phyloP scores from a whole-genome alignment of 2,888 invertebrate species.

The Amblyjoppa fuscipennis region DNA sequence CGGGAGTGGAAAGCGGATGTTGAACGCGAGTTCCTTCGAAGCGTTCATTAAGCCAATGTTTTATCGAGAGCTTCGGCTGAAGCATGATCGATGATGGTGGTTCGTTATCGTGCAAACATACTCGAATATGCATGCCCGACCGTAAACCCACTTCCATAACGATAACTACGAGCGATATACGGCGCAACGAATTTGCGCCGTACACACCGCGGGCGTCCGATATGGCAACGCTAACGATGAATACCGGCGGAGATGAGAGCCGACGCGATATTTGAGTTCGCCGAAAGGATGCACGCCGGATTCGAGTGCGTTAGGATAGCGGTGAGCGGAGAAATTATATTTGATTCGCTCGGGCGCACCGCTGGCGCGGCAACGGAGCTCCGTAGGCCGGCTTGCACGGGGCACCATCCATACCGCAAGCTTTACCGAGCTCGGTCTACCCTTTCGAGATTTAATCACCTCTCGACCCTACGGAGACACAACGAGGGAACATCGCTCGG shows the following conservation, averaged over 20 bases:
- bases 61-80: slow-evolving; percentile 69
- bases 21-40: slow-evolving; percentile 36
- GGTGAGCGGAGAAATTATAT: slow-evolving; percentile 45
- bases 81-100: slow-evolving; percentile 73
- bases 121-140: slow-evolving; percentile 45
- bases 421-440: slow-evolving; percentile 32
- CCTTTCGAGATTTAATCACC: slow-evolving; percentile 57
- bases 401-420: slow-evolving; percentile 31
- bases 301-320: slow-evolving; percentile 11
- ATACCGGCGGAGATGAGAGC: not conserved
- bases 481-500: not conserved
- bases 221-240: slow-evolving; percentile 23
- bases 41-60: slow-evolving; percentile 72
- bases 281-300: not conserved
- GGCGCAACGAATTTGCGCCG: slow-evolving; percentile 25
- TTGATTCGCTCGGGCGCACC: slow-evolving; percentile 19
- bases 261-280: slow-evolving; percentile 23
- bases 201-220: not conserved
- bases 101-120: slow-evolving; percentile 57
- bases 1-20: not conserved
- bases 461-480: slow-evolving; percentile 35
- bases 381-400: slow-evolving; percentile 1
- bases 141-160: not conserved
- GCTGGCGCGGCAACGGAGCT: not conserved
- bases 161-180: slow-evolving; percentile 22